Conservation (phyloP, 23 tunicate species). For the Diplosoma virens region DNA sequence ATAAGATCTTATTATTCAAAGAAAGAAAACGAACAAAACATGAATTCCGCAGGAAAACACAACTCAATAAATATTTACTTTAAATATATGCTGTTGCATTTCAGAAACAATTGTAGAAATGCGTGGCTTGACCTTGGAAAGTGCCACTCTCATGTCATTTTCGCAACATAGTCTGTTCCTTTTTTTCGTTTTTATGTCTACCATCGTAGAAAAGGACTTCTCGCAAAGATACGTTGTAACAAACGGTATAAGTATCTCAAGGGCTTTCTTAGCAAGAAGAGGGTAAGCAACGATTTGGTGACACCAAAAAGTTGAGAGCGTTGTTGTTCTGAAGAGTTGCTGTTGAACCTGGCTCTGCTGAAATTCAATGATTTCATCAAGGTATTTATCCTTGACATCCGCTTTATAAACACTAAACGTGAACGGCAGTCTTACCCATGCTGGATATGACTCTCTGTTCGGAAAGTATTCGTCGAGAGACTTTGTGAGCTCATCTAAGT, state of each 20-base stretch:
- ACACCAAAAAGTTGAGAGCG: slow-evolving; percentile 39
- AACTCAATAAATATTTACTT: slow-evolving; percentile 38
- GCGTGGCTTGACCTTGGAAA: slow-evolving; percentile 61
- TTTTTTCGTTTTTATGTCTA: slow-evolving; percentile 18
- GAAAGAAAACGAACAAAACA: no score
- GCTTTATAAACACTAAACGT: slow-evolving; percentile 36
- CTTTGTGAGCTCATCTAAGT: slow-evolving; percentile 26
- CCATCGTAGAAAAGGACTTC: slow-evolving; percentile 20
- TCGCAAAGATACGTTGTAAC: slow-evolving; percentile 28
- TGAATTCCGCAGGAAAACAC: slow-evolving; percentile 31
- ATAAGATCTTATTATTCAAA: background rate
- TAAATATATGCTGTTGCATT: slow-evolving; percentile 32
- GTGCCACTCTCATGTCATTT: slow-evolving; percentile 44
- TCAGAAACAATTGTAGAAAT: slow-evolving; percentile 42
- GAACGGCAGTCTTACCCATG: slow-evolving; percentile 47
- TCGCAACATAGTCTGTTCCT: slow-evolving; percentile 31
- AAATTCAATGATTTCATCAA: slow-evolving; percentile 33
- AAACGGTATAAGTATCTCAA: slow-evolving; percentile 25
- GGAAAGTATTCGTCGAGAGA: slow-evolving; percentile 25
- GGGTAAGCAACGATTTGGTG: slow-evolving; percentile 30
- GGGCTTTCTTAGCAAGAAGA: slow-evolving; percentile 29
- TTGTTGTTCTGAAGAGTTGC: no score
- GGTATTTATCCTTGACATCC: slow-evolving; percentile 34
- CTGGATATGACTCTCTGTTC: slow-evolving; percentile 37
- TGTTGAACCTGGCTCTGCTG: slow-evolving; percentile 41